Evolutionary conservation across 2,888 invertebrate species (phyloP).

Genomic region (Eristalinus aeneus): DNA sequence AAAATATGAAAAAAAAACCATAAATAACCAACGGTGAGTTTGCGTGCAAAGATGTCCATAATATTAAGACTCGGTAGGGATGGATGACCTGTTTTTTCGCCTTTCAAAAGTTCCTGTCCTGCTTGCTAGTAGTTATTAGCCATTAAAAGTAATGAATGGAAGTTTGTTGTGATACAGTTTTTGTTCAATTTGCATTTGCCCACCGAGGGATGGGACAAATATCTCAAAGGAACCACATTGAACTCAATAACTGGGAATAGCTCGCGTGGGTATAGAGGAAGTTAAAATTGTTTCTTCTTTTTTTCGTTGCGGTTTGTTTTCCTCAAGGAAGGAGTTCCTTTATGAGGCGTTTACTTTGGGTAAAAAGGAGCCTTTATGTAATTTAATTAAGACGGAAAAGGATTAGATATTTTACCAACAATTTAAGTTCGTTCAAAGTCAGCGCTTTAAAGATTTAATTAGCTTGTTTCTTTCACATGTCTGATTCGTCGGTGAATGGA

Average conservation of each 20-base stretch:
- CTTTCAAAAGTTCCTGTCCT: constrained; percentile 9
- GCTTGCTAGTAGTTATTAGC: constrained; percentile 18
- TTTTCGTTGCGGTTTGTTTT: not conserved
- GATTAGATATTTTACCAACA: not conserved
- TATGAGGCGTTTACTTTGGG: not conserved
- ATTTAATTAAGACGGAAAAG: not conserved
- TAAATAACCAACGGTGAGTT: not conserved
- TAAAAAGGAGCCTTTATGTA: not conserved
- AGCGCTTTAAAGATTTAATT: not conserved
- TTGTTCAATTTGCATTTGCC: not conserved
- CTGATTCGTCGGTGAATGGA: too few relatives aligned
- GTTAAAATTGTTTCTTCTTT: not conserved
- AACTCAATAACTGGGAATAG: not conserved
- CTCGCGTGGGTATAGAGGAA: not conserved
- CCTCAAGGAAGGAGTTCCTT: not conserved
- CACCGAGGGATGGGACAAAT: not conserved
- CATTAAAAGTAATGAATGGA: constrained; percentile 28
- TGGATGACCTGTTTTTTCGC: constrained; percentile 35
- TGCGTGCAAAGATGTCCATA: not conserved
- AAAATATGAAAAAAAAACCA: not conserved
- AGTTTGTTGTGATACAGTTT: not conserved
- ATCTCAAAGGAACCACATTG: not conserved
- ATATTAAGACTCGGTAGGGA: not conserved
- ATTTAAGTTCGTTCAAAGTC: not conserved
- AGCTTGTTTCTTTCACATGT: not conserved